Evolutionary conservation across 1,140 invertebrate genomes (phyloP), one percentile per base, ranked within the genome.

Genomic region (Habropoda laboriosa): DNA sequence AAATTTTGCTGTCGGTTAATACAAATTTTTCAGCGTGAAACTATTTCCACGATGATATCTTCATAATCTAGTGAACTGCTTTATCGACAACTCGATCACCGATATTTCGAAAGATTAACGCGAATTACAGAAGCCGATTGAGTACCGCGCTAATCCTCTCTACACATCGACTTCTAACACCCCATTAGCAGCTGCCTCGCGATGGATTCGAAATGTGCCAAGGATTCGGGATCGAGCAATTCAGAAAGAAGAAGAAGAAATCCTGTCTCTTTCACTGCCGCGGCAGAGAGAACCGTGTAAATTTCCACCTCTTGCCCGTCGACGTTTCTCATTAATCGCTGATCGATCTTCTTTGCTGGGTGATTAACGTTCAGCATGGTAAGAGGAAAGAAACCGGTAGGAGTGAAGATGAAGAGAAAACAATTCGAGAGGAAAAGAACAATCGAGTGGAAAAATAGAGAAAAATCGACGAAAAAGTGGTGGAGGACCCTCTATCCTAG

Each of bases 261-360:
- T 57, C 32, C 53, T 67, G 32, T 40, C 42, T 32, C 57, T 75
- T 79, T 73, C 73, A 74, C 73, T 42, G 63, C 53, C 51, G 38
- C 55, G 66, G 38, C 49, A 27, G 49, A 77, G 66, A 49, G 45
- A 76, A 85, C 70, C 70, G 81, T 84, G 75, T 86, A 84, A 84
- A 81, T 86, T 86, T 85, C 80, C 79, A 86, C 83, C 73, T 73
- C 57, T 64, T 42, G 42, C 49, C 60, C 80, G 80, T 82, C 83
- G 83, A 84, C 85, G 79, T 86, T 87, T 83, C 85, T 86, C 85
- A 87, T 87, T 87, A 87, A 87, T 87, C 82, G 86, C 82, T 79
- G 86, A 84, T 84, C 85, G 85, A 86, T 83, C 76, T 82, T 63
- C 67, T 83, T n/a, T 78, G 72, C 85, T 42, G 71, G 79, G 82